These are phyloP conservation scores for Phalloptychus januarius DNA, from an alignment of 2,797 vertebrate species.

Conservation along the genomic window DNA sequence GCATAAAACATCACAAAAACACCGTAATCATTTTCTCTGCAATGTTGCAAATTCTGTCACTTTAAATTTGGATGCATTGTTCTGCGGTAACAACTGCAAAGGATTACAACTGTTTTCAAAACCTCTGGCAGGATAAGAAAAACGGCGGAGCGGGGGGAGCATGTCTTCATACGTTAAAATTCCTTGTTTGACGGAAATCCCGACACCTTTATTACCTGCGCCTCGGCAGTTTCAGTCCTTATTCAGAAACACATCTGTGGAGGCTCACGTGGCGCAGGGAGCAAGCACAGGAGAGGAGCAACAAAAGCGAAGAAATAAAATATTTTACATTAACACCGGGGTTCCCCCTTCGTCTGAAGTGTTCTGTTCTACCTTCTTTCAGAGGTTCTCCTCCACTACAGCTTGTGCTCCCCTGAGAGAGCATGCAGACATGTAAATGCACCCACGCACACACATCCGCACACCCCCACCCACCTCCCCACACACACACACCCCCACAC, in stretches of 20 bases:
- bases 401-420: conserved; percentile 65
- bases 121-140: conserved; percentile 30
- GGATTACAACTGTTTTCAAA: conserved; percentile 39
- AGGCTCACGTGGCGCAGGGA: conserved; percentile 54
- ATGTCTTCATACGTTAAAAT: background rate
- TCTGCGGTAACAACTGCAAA: background rate
- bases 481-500: conserved; percentile 42
- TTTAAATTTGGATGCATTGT: background rate
- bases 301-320: conserved; percentile 71
- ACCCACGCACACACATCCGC: conserved; percentile 24
- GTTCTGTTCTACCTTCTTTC: conserved; percentile 60
- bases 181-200: conserved; percentile 53
- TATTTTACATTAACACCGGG: conserved; percentile 77
- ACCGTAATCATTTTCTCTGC: background rate
- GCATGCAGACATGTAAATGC: conserved; percentile 55
- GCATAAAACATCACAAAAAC: background rate
- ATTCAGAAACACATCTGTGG: conserved; percentile 49
- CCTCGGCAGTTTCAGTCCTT: conserved; percentile 47
- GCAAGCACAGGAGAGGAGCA: conserved; percentile 48
- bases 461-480: conserved; percentile 39
- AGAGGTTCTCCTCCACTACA: conserved; percentile 54
- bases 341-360: conserved; percentile 71
- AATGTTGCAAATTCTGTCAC: background rate
- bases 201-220: conserved; percentile 66
- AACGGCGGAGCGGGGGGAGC: background rate